Conservation (phyloP, 2,113 vertebrate species). For the Isichthys henryi region DNA sequence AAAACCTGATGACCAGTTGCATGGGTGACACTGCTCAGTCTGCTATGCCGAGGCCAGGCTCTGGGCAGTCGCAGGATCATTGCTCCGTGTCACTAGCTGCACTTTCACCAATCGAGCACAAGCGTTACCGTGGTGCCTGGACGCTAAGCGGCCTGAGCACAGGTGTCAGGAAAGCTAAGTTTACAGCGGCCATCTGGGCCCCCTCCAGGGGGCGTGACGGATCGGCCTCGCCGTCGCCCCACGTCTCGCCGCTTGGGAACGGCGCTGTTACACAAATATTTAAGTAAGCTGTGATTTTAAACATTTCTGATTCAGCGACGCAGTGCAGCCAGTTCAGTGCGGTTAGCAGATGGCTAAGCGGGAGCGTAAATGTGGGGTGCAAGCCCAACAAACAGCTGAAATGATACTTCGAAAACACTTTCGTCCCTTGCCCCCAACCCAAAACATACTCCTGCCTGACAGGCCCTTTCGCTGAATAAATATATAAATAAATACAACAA, state of each 20-base stretch:
- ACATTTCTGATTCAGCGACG: constrained; percentile 4
- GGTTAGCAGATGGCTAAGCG: constrained; percentile 5
- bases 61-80: neutral
- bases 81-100: neutral
- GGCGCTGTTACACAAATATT: neutral
- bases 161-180: constrained; percentile 2
- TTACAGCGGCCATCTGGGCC: neutral
- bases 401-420: neutral
- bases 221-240: neutral
- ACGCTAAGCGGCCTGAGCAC: neutral
- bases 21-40: neutral
- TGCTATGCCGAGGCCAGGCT: neutral
- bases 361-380: neutral
- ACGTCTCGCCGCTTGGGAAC: neutral
- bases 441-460: neutral
- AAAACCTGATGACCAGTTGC: neutral
- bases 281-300: constrained; percentile 4
- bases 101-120: neutral
- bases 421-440: neutral
- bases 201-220: neutral
- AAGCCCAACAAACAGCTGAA: neutral
- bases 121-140: neutral
- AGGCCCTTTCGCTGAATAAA: constrained; percentile 14
- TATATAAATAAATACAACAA: constrained; percentile 21
- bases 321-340: neutral